phyloP scores from a whole-genome alignment of 2,888 invertebrate genomes.

The Priocnemis perturbator region DNA sequence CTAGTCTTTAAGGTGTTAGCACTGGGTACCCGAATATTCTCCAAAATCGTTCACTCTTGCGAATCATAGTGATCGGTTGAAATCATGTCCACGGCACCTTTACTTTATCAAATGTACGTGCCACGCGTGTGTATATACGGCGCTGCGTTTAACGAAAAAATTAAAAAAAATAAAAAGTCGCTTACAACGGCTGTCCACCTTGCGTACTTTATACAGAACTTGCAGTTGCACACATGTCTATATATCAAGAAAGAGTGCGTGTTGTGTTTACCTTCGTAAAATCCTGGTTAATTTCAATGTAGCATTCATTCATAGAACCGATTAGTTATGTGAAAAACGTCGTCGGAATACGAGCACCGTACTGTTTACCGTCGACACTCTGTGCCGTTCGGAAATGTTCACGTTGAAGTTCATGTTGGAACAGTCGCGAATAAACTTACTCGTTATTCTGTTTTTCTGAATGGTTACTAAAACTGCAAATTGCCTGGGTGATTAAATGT shows the following conservation, averaged over 20 bases:
- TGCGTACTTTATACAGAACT: constrained; percentile 33
- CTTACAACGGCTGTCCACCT: background rate
- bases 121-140: no score
- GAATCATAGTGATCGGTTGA: no score
- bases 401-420: no score
- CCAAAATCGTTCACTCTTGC: no score
- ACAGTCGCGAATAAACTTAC: no score
- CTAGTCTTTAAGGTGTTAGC: no score
- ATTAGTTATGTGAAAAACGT: constrained; percentile 72
- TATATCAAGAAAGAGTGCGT: constrained; percentile 71
- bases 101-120: no score
- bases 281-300: constrained; percentile 75
- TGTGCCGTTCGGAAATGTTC: constrained; percentile 45
- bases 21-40: no score
- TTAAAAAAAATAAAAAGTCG: background rate
- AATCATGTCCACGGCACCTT: no score
- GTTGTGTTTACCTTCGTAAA: constrained; percentile 74
- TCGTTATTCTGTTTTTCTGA: no score
- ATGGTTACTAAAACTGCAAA: no score
- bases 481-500: no score
- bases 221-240: constrained; percentile 56
- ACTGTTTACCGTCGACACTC: constrained; percentile 42
- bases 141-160: background rate
- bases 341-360: constrained; percentile 52
- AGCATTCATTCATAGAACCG: constrained; percentile 75